Base-by-base conservation (phyloP, 35 echinoderm and acorn worm species). In the Strongylocentrotus purpuratus region DNA sequence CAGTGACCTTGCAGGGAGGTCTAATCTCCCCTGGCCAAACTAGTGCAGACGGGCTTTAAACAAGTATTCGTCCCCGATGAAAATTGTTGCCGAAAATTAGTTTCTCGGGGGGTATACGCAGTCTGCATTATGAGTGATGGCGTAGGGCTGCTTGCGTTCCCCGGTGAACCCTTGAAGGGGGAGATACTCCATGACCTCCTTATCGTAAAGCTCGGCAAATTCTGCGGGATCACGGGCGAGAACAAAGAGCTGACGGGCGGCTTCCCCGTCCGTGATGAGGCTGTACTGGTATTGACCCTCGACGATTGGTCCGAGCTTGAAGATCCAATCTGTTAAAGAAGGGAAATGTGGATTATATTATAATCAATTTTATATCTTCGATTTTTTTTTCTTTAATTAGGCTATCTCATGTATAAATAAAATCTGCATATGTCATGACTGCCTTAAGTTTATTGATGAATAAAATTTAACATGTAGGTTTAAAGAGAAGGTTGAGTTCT, bases 251-350 rank as follows among this genome's bases (percentile, higher is more conserved):
- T 97, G 97, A 32, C 95, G 91, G 31, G 95, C 89, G n/a, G 87
- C 97, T 5, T 92, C 95, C 31, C 93, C 95, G 88, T 97, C 97
- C 0, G 97, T 96, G 35, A 97, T 94, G 31, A 97, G 60, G 91
- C 97, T 97, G 86, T 97, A 97, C 18, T 96, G 93, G 94, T 97
- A 97, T 32, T 92, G 94, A 60, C 94, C 94, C 20, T 96, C 88
- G 15, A 94, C n/a, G 20, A 97, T 94, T 1, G 97, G 97, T 9
- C 97, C 97, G 25, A 97, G 92, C 48, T 97, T 96, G 85, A 97
- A 97, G 10, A 97, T 95, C 97, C 97, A 97, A 87, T 97, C 97
- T 97, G 48, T 61, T 60, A n/a, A 86, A 50, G 48, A 50, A 10
- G 48, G 48, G 12, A 50, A 50, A 50, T 10, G 6, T 8, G 12